phyloP scores from a whole-genome alignment of 2,888 invertebrate species.

The Heliconius hortense region DNA sequence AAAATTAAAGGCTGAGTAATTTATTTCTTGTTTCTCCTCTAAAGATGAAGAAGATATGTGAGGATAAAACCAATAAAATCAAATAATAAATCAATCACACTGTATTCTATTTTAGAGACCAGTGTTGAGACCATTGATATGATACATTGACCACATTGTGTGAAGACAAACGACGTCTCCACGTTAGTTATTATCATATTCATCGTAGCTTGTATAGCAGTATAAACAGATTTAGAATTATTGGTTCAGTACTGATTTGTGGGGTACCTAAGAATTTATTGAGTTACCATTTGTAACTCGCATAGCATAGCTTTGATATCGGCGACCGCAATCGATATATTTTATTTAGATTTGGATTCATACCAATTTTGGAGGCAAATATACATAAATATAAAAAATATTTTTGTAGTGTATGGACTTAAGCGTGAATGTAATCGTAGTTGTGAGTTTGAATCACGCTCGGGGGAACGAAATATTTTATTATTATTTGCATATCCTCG shows the following conservation, averaged over 20 bases:
- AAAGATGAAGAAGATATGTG: constrained; percentile 60
- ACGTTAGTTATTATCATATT: constrained; percentile 24
- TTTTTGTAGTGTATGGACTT: too few relatives aligned
- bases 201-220: constrained; percentile 7
- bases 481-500: too few relatives aligned
- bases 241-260: constrained; percentile 10
- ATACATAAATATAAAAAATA: too few relatives aligned
- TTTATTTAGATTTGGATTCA: neutral
- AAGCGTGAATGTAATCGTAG: too few relatives aligned
- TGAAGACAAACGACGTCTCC: constrained; percentile 17
- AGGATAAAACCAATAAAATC: neutral
- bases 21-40: too few relatives aligned
- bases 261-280: constrained; percentile 24
- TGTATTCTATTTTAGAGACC: neutral
- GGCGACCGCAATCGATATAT: constrained; percentile 5
- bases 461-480: too few relatives aligned
- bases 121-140: constrained; percentile 1
- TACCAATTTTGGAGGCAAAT: neutral
- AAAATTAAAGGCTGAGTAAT: too few relatives aligned
- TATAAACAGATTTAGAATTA: constrained; percentile 22
- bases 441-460: too few relatives aligned
- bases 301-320: constrained; percentile 7
- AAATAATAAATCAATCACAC: constrained; percentile 11
- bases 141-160: constrained; percentile 6
- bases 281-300: constrained; percentile 6